Evolutionary conservation across 2,113 vertebrate genomes (phyloP).

Genomic region (Leptodactylus fuscus): DNA sequence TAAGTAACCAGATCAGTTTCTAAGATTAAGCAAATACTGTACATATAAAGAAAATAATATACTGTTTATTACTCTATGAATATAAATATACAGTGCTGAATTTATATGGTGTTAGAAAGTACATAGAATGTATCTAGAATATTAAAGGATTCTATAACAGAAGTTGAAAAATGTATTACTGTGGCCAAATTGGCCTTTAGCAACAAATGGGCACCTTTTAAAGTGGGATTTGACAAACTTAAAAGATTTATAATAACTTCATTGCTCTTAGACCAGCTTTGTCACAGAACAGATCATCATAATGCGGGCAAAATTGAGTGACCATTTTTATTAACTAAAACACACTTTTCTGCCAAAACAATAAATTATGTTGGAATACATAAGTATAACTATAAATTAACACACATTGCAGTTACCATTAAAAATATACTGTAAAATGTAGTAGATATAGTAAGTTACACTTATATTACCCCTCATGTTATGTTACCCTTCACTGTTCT

Average conservation of each 20-base stretch:
- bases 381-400: background rate
- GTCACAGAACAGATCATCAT: conserved; percentile 10
- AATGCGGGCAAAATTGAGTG: background rate
- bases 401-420: no score
- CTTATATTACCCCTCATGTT: no score
- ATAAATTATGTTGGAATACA: background rate
- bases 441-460: no score
- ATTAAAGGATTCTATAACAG: background rate
- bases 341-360: background rate
- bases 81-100: background rate
- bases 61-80: no score
- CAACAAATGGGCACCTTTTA: conserved; percentile 10
- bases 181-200: conserved; percentile 6
- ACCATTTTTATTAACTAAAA: conserved; percentile 15
- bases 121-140: background rate
- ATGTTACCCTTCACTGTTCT: no score
- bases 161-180: background rate
- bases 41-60: no score
- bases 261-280: background rate
- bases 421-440: no score
- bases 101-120: background rate
- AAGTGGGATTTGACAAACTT: conserved; percentile 14
- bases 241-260: background rate
- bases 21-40: no score
- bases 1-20: no score